Evolutionary conservation across 2,888 invertebrate genomes (phyloP).

Genomic region (Lysandra bellargus): DNA sequence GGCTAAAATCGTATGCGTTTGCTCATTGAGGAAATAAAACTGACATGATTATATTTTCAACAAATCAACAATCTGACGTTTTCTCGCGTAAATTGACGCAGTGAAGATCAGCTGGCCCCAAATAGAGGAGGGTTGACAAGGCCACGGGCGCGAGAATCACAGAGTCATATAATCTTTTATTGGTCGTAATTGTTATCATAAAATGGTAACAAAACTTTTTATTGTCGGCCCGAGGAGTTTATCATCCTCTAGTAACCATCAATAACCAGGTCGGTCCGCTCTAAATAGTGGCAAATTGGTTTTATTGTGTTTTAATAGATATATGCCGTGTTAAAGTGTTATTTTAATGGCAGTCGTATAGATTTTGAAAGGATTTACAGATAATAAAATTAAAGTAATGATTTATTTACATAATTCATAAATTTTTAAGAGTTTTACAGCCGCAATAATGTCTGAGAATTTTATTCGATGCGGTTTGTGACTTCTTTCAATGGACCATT

Average conservation of each 20-base stretch:
- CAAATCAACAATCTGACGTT: neutral
- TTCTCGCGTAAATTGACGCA: neutral
- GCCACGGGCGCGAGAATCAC: constrained; percentile 70
- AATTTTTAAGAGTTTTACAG: constrained; percentile 18
- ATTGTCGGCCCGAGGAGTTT: constrained; percentile 76
- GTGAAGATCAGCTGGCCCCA: neutral
- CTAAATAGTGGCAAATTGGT: constrained; percentile 66
- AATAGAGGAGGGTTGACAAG: constrained; percentile 24
- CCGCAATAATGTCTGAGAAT: neutral
- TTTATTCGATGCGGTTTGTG: constrained; percentile 41
- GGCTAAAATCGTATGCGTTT: neutral
- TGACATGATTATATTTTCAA: neutral
- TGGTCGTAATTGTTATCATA: constrained; percentile 80
- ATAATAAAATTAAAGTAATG: constrained; percentile 29
- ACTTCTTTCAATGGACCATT: neutral
- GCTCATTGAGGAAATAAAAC: neutral
- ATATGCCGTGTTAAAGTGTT: constrained; percentile 49
- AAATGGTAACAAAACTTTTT: constrained; percentile 80
- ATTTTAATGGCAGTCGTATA: constrained; percentile 35
- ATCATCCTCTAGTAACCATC: constrained; percentile 63
- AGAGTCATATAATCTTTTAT: constrained; percentile 78
- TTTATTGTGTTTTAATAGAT: constrained; percentile 73
- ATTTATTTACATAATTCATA: constrained; percentile 26
- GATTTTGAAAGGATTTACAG: constrained; percentile 35
- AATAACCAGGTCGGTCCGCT: constrained; percentile 61